These are phyloP conservation scores for Crocodylus rhombifer DNA, from an alignment of 2,797 vertebrate species.

Conservation along the genomic window DNA sequence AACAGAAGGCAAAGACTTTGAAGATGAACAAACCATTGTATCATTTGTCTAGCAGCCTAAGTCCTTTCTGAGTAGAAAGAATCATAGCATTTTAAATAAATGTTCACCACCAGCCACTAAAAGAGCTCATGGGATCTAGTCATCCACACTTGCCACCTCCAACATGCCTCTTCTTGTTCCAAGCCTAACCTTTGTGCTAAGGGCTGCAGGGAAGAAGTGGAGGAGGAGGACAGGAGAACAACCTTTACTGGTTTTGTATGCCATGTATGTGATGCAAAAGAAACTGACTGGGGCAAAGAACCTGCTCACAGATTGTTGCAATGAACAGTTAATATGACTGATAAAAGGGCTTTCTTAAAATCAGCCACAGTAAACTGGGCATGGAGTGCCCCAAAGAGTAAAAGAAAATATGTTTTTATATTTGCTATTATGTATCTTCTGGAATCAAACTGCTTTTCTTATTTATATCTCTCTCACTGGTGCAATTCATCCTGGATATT, in stretches of 20 bases:
- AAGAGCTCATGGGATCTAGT: background rate
- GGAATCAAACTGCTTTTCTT: background rate
- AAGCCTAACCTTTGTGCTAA: background rate
- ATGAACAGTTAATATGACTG: background rate
- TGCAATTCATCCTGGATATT: background rate
- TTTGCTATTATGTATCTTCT: background rate
- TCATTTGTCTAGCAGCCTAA: background rate
- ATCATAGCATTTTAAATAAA: background rate
- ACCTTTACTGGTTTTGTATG: background rate
- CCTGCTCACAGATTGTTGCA: background rate
- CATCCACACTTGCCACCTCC: background rate
- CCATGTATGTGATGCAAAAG: background rate
- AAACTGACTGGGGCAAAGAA: background rate
- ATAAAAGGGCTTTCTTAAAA: background rate
- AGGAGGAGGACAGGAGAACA: background rate
- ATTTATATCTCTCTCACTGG: background rate
- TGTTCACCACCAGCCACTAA: background rate
- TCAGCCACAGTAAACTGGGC: background rate
- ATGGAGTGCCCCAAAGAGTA: background rate
- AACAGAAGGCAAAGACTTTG: too few relatives aligned
- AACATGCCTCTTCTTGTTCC: background rate
- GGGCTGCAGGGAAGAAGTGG: background rate
- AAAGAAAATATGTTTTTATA: background rate
- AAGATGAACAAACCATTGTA: background rate
- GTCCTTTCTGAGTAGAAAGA: background rate